Evolutionary conservation across 2,888 invertebrate genomes (phyloP), one percentile per base, ranked within the genome.

Genomic region (Mimas tiliae): DNA sequence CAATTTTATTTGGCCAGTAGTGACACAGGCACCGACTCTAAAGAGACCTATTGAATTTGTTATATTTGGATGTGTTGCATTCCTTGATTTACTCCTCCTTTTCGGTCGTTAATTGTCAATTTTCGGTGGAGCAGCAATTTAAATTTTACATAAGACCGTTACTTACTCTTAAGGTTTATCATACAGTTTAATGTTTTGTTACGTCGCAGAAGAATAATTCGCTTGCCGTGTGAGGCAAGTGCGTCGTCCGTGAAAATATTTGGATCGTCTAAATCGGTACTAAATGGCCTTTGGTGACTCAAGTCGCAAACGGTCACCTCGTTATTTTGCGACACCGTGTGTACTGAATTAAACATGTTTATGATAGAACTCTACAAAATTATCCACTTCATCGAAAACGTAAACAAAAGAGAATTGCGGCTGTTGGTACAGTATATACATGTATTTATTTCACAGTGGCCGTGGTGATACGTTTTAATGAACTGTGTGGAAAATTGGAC

Each of bases 201-300:
- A 69, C 63, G 58, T 69, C 19, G 19, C 42, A 67, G 69, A 70
- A 70, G 69, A 76, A 75, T 77, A 72, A 76, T 80, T 78, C 72
- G 77, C 73, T 53, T 76, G 71, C 73, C 72, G 74, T 75, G 76
- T 74, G 79, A 80, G 76, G 81, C 82, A 84, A 87, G 88, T 82
- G 88, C 89, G 89, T 79, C 87, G 89, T 77, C 87, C 90, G 86
- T 88, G 88, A 87, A 90, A 91, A 88, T 90, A 91, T 91, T 90
- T 86, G 87, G 88, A 80, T 76, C 88, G 84, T 89, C 91, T 91
- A 92, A 87, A 89, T 91, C 83, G 74, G 88, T 88, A 79, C 85
- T 80, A 81, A 86, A 87, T 85, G 88, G 85, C 86, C 85, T 89
- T 90, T 87, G 87, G 86, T 87, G 89, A 90, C 86, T 88, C 86